phyloP scores from a whole-genome alignment of 2,797 vertebrate genomes.

The Cryptoblepharus egeriae region DNA sequence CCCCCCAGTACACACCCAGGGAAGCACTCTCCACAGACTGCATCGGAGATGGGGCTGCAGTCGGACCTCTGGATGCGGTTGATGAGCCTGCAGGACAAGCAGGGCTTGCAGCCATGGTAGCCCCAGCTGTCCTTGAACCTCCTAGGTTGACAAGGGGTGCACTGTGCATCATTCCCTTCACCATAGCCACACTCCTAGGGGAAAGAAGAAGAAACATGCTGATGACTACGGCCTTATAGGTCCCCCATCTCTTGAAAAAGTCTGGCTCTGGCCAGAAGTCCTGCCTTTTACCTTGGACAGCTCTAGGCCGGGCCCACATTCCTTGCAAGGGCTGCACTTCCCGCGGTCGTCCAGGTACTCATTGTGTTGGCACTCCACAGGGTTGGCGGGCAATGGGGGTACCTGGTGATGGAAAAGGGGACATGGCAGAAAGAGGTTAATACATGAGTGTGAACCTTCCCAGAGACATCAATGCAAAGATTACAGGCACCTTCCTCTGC shows the following conservation, averaged over 20 bases:
- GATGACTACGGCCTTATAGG: rapidly evolving
- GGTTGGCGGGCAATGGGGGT: constrained; percentile 17
- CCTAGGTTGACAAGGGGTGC: constrained; percentile 73
- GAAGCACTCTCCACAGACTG: constrained; percentile 80
- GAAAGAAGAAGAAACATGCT: background rate
- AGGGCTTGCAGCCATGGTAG: constrained; percentile 78
- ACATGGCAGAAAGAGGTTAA: too few relatives aligned
- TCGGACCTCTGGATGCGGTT: constrained; percentile 78
- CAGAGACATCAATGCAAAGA: background rate
- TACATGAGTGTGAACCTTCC: background rate
- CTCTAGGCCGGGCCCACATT: constrained; percentile 80
- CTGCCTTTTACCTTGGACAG: constrained; percentile 79
- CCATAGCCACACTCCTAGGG: constrained; percentile 81
- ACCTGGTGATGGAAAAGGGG: background rate
- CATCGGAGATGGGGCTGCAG: constrained; percentile 75
- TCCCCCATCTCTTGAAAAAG: background rate
- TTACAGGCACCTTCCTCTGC: background rate
- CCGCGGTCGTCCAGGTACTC: constrained; percentile 76
- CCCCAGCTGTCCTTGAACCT: constrained; percentile 83
- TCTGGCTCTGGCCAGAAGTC: background rate
- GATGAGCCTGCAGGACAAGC: constrained; percentile 80
- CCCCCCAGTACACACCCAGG: constrained; percentile 67
- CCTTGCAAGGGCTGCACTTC: constrained; percentile 75
- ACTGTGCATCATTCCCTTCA: constrained; percentile 71
- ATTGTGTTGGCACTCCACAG: constrained; percentile 72